These are phyloP conservation scores for Nematostella vectensis DNA, from an alignment of 92 coral and sea anemone genomes.

Conservation along the genomic window DNA sequence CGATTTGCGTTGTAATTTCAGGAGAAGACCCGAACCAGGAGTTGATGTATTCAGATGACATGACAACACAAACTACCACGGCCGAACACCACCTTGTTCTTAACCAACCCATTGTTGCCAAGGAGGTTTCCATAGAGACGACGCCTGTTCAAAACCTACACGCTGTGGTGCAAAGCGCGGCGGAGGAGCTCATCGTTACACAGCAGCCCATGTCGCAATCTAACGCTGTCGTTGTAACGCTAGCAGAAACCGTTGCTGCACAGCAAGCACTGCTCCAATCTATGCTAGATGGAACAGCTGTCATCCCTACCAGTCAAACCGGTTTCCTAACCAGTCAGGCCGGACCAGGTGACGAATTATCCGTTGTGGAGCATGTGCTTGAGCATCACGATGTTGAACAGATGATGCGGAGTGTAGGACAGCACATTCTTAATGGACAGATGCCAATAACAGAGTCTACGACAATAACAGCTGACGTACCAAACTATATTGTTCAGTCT, in stretches of 20 bases:
- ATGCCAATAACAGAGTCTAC: conserved; percentile 48
- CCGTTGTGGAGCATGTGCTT: conserved; percentile 74
- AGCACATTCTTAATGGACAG: conserved; percentile 66
- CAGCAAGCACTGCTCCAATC: conserved; percentile 76
- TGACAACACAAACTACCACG: conserved; percentile 37
- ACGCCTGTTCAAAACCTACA: conserved; percentile 71
- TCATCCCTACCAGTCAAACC: conserved; percentile 45
- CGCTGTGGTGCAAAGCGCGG: conserved; percentile 48
- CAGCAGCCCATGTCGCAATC: conserved; percentile 32
- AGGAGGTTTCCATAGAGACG: conserved; percentile 87
- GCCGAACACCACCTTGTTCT: conserved; percentile 60
- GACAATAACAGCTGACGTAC: conserved; percentile 46
- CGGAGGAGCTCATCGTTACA: conserved; percentile 40
- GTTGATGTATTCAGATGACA: conserved; percentile 33
- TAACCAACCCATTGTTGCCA: conserved; percentile 76
- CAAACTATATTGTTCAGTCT: conserved; percentile 46
- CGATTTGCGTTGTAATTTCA: too few relatives aligned
- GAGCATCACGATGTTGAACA: conserved; percentile 76
- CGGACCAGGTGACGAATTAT: conserved; percentile 39
- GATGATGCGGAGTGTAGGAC: conserved; percentile 83
- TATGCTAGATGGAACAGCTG: conserved; percentile 70
- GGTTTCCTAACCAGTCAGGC: conserved; percentile 29
- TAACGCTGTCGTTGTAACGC: conserved; percentile 63
- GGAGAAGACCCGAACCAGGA: conserved; percentile 56
- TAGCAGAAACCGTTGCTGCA: conserved; percentile 76